Evolutionary conservation across 2,888 invertebrate species (phyloP).

Genomic region (Pristionchus arcanus): DNA sequence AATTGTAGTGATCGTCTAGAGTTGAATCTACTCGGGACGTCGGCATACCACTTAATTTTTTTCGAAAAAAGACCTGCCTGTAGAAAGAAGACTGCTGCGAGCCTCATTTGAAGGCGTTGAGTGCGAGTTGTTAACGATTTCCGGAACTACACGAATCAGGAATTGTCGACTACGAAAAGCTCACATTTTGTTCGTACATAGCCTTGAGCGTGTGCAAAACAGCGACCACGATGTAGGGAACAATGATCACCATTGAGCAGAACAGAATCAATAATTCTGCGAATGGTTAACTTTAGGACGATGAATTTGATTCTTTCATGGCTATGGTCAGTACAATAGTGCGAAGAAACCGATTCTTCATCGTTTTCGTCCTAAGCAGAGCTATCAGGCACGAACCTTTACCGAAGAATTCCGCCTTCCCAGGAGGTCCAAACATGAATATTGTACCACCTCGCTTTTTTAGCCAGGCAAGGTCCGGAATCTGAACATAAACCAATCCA

Average conservation of each 20-base stretch:
- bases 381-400: too few relatives aligned
- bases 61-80: not conserved
- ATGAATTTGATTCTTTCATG: not conserved
- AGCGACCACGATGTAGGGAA: not conserved
- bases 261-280: not conserved
- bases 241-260: not conserved
- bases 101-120: not conserved
- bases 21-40: too few relatives aligned
- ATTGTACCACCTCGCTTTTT: not conserved
- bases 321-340: too few relatives aligned
- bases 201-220: not conserved
- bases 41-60: too few relatives aligned
- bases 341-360: too few relatives aligned
- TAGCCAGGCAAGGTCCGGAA: not conserved
- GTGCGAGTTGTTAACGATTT: not conserved
- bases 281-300: not conserved
- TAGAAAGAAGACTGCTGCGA: not conserved
- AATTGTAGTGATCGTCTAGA: too few relatives aligned
- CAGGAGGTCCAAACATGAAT: constrained; percentile 2
- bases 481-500: not conserved
- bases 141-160: too few relatives aligned
- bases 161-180: not conserved
- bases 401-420: not conserved
- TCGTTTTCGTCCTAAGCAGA: too few relatives aligned
- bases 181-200: not conserved